phyloP scores from a whole-genome alignment of 2,113 vertebrate species.

The Axis porcinus region DNA sequence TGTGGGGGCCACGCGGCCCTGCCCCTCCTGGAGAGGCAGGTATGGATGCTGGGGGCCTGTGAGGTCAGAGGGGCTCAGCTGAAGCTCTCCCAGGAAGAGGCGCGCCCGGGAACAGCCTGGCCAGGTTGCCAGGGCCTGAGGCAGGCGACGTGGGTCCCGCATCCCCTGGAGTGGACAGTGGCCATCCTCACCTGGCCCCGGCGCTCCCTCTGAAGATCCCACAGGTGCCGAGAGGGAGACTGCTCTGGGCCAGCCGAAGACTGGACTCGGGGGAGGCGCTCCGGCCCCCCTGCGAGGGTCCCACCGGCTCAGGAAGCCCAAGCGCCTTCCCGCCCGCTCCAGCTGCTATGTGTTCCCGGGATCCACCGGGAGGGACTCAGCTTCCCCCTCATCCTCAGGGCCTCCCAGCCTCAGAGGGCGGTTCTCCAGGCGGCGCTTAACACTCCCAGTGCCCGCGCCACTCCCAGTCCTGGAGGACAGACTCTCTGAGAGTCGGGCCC shows the following conservation, averaged over 20 bases:
- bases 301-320: fast-evolving
- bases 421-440: fast-evolving
- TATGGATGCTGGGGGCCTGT: fast-evolving
- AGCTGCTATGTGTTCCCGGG: fast-evolving
- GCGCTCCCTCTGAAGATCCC: not conserved
- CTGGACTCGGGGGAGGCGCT: fast-evolving
- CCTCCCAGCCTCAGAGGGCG: fast-evolving
- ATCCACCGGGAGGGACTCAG: conserved; percentile 40
- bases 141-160: too few species aligned
- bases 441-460: not conserved
- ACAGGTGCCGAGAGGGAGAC: not conserved
- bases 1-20: not conserved
- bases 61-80: not conserved
- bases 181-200: not conserved
- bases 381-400: not conserved
- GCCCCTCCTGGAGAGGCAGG: not conserved
- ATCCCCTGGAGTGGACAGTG: not conserved
- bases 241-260: fast-evolving
- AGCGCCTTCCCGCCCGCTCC: not conserved
- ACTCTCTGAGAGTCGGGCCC: not conserved
- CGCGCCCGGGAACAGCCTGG: fast-evolving
- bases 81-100: fast-evolving
- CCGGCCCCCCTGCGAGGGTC: fast-evolving
- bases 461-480: not conserved
- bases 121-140: fast-evolving